These are phyloP conservation scores for Lacerta viridis DNA, from an alignment of 2,797 vertebrate species.

Conservation along the genomic window DNA sequence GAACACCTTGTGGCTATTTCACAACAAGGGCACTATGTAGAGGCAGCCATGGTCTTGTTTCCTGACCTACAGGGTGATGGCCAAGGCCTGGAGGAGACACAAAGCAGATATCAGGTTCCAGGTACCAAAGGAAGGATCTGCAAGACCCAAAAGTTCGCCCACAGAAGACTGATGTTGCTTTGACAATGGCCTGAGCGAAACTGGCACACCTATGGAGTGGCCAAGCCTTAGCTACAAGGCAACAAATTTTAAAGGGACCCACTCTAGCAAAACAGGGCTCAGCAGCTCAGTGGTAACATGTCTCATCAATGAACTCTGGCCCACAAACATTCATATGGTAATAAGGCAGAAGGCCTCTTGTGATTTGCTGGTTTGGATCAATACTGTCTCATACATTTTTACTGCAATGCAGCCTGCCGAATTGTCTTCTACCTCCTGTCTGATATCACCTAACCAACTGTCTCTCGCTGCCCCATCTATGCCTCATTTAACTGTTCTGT, in stretches of 20 bases:
- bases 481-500: background rate
- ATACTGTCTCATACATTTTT: background rate
- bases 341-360: background rate
- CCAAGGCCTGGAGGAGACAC: background rate
- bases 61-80: background rate
- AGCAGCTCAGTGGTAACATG: background rate
- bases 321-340: background rate
- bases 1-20: too few species aligned
- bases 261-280: background rate
- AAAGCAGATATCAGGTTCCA: background rate
- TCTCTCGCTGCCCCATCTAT: background rate
- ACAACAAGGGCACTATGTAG: too few species aligned
- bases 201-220: background rate
- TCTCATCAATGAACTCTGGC: background rate
- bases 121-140: background rate
- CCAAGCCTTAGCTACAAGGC: background rate
- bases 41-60: background rate
- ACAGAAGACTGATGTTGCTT: background rate
- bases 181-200: background rate
- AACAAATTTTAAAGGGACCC: background rate
- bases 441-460: background rate
- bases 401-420: background rate
- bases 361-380: slow-evolving; percentile 1
- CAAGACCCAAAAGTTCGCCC: background rate
- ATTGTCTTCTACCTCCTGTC: background rate